Evolutionary conservation across 1,140 invertebrate genomes (phyloP).

Genomic region (Propsilocerus akamusi): DNA sequence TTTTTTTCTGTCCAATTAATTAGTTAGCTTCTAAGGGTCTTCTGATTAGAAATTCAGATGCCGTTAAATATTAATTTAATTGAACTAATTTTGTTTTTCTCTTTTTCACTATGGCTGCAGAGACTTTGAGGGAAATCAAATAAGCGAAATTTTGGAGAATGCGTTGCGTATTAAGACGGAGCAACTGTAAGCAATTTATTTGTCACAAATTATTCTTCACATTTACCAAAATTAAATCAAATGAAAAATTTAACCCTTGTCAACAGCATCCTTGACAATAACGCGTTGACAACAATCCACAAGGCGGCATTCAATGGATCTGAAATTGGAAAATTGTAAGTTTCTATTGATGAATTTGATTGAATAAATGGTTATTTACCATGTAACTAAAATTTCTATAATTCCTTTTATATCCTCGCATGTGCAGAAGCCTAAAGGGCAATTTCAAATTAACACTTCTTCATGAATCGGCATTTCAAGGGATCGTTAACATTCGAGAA

Average conservation of each 20-base stretch:
- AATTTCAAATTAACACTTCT: slow-evolving; percentile 37
- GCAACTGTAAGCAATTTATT: slow-evolving; percentile 30
- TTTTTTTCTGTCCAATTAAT: slow-evolving; percentile 6
- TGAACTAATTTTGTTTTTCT: slow-evolving; percentile 5
- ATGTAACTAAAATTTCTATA: slow-evolving; percentile 2
- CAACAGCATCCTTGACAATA: slow-evolving; percentile 37
- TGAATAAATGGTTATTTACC: background rate
- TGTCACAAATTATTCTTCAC: background rate
- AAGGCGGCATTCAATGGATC: slow-evolving; percentile 42
- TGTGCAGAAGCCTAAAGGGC: slow-evolving; percentile 44
- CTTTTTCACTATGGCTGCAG: slow-evolving; percentile 17
- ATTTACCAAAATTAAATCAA: background rate
- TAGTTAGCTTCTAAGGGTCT: slow-evolving; percentile 6
- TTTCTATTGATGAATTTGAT: no score
- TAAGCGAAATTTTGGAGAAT: slow-evolving; percentile 26
- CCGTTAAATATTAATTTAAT: slow-evolving; percentile 5
- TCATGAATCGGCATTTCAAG: slow-evolving; percentile 42
- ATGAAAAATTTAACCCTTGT: slow-evolving; percentile 8
- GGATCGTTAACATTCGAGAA: slow-evolving; percentile 34
- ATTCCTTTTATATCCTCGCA: slow-evolving; percentile 8
- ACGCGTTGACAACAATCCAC: slow-evolving; percentile 37
- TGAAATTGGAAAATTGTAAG: slow-evolving; percentile 44
- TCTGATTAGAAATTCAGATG: background rate
- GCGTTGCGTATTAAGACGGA: slow-evolving; percentile 31
- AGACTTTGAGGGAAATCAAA: slow-evolving; percentile 36